Evolutionary conservation across 2,113 vertebrate species (phyloP).

Genomic region (Cebus imitator): DNA sequence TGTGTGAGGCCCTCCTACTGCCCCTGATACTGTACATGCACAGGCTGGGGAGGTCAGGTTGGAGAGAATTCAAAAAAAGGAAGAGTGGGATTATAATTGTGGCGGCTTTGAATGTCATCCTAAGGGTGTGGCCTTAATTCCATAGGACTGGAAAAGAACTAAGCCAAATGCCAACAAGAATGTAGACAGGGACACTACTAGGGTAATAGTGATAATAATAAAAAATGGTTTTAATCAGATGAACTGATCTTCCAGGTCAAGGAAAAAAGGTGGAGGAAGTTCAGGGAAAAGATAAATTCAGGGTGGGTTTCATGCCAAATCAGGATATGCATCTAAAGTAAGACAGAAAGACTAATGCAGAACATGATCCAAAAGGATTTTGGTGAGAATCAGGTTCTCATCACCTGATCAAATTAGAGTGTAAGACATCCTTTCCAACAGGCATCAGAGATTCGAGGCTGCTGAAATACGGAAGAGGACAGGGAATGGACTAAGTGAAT

Average conservation of each 20-base stretch:
- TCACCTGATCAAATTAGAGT: background rate
- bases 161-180: background rate
- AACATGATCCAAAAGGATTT: background rate
- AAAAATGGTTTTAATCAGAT: background rate
- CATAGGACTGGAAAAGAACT: background rate
- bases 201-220: no score
- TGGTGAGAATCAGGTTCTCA: background rate
- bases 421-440: background rate
- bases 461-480: background rate
- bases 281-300: background rate
- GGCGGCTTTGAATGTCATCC: no score
- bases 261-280: background rate
- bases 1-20: no score
- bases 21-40: no score
- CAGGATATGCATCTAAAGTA: background rate
- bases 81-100: no score
- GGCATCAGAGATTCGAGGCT: background rate
- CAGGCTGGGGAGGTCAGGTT: no score
- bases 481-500: background rate
- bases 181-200: background rate
- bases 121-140: no score
- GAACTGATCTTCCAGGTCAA: background rate
- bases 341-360: background rate
- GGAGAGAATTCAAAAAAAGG: no score
- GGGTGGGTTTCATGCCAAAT: background rate